A percentile compares a stretch with the other conserved stretches of the same genome.
These are phyloP conservation scores for Nasua narica DNA, from an alignment of 2,797 vertebrate genomes.

Conservation along the genomic window DNA sequence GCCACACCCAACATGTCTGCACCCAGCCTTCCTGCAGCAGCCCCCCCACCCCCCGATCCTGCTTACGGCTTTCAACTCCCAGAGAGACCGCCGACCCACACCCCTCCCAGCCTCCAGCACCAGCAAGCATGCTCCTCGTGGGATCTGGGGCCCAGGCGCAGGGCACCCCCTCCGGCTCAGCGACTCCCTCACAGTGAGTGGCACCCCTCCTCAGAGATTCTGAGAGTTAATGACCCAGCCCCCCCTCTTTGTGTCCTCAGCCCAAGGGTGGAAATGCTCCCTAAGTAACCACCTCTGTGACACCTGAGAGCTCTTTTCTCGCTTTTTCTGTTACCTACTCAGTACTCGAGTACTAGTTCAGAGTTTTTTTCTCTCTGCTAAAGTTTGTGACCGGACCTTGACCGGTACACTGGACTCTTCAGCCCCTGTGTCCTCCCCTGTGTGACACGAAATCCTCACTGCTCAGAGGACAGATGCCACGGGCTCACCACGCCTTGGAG, in stretches of 20 bases:
- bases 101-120: too few species aligned
- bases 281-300: background rate
- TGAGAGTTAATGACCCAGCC: background rate
- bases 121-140: background rate
- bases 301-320: background rate
- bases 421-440: background rate
- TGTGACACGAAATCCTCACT: accelerated
- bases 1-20: too few species aligned
- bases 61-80: background rate
- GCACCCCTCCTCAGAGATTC: background rate
- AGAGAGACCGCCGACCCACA: background rate
- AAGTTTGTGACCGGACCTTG: background rate
- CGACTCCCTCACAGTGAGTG: background rate
- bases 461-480: too few species aligned
- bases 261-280: background rate
- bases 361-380: too few species aligned
- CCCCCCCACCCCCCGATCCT: background rate
- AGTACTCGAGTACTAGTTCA: too few species aligned
- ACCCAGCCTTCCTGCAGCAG: background rate
- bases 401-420: background rate
- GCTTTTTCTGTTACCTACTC: too few species aligned
- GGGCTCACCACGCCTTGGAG: too few species aligned
- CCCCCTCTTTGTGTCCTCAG: too few species aligned
- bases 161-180: background rate
- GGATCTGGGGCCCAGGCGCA: background rate